A percentile compares a stretch with the other conserved stretches of the same genome.
These are phyloP conservation scores for Pyrrhosoma nymphula DNA, from an alignment of 2,888 invertebrate species.

Conservation along the genomic window DNA sequence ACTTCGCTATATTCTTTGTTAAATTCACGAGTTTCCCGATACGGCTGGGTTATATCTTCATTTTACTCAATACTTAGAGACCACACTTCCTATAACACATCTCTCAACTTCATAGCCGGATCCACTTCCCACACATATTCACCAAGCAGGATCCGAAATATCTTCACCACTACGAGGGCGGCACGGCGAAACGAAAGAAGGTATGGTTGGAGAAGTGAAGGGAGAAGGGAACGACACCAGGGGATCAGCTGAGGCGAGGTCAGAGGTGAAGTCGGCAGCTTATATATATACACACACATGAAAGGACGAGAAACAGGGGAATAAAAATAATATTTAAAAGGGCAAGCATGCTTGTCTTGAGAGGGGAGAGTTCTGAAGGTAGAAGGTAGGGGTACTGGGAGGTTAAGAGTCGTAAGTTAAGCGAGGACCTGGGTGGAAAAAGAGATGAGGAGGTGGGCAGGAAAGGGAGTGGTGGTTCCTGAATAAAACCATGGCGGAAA, in stretches of 20 bases:
- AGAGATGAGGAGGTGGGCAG: background rate
- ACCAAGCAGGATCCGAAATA: background rate
- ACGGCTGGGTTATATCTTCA: no score
- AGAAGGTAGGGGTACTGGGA: background rate
- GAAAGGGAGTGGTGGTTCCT: background rate
- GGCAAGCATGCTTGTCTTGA: background rate
- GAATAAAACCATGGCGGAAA: constrained; percentile 22
- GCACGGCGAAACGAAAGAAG: background rate
- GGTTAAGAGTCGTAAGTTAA: background rate
- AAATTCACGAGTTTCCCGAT: no score
- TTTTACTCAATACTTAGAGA: no score
- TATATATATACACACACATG: background rate
- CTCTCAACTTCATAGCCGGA: background rate
- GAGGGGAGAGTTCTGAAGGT: background rate
- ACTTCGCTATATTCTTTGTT: no score
- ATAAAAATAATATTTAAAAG: background rate
- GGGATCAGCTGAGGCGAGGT: background rate
- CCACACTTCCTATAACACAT: no score
- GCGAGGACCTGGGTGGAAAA: background rate
- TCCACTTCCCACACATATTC: background rate
- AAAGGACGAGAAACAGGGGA: background rate
- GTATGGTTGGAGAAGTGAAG: background rate
- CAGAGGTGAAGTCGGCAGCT: background rate
- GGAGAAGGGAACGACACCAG: background rate
- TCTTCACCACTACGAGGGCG: background rate